A percentile compares a stretch with the other conserved stretches of the same genome.
phyloP scores from a whole-genome alignment of 2,797 vertebrate species.

The Pterois miles region DNA sequence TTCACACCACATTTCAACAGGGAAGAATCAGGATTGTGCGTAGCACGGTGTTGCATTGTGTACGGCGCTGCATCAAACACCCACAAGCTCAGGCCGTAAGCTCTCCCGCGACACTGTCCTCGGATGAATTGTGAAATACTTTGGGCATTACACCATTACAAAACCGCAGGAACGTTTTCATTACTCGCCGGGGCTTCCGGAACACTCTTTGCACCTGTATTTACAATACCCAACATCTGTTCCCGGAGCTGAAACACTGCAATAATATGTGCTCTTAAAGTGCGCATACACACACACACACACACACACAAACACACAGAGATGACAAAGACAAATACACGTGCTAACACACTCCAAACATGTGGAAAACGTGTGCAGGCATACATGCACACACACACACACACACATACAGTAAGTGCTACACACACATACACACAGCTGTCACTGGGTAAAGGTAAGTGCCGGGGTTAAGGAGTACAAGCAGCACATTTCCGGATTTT shows the following conservation, averaged over 20 bases:
- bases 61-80: neutral
- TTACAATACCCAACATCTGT: constrained; percentile 82
- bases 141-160: constrained; percentile 62
- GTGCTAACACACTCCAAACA: constrained; percentile 42
- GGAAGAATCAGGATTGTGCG: constrained; percentile 13
- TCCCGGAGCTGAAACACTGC: constrained; percentile 62
- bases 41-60: neutral
- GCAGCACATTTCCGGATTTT: constrained; percentile 83
- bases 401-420: neutral
- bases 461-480: constrained; percentile 74
- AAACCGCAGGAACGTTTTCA: constrained; percentile 73
- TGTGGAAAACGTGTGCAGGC: constrained; percentile 15
- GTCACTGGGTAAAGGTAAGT: constrained; percentile 72
- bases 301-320: constrained; percentile 10
- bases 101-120: constrained; percentile 48
- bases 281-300: constrained; percentile 25
- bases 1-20: constrained; percentile 35
- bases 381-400: constrained; percentile 18
- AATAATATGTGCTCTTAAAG: constrained; percentile 70
- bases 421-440: constrained; percentile 48
- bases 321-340: constrained; percentile 42
- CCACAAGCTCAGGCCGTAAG: neutral
- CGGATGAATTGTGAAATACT: constrained; percentile 71
- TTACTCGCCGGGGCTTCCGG: constrained; percentile 73
- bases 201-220: constrained; percentile 80